Evolutionary conservation across 2,113 vertebrate genomes (phyloP).

Genomic region (Lutjanus erythropterus): DNA sequence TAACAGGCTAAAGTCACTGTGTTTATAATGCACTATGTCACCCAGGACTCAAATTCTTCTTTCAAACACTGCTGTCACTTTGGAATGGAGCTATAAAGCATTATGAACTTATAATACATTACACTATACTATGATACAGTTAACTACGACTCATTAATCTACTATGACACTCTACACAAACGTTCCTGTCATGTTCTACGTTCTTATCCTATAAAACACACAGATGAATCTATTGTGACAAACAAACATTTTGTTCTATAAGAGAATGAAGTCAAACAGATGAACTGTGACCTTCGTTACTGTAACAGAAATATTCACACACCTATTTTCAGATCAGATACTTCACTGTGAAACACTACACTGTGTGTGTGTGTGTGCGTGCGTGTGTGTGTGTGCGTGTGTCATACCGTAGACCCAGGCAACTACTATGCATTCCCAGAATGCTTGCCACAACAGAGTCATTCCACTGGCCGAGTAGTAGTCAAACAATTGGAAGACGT

Average conservation of each 20-base stretch:
- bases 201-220: too few species aligned
- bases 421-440: slow-evolving; percentile 89
- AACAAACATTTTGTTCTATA: too few species aligned
- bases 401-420: slow-evolving; percentile 88
- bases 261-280: background rate
- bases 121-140: too few species aligned
- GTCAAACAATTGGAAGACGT: slow-evolving; percentile 89
- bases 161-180: too few species aligned
- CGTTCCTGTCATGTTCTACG: too few species aligned
- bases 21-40: too few species aligned
- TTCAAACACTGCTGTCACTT: too few species aligned
- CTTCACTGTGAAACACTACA: background rate
- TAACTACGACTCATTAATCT: too few species aligned
- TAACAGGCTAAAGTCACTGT: too few species aligned
- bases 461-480: slow-evolving; percentile 90
- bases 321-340: background rate
- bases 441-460: slow-evolving; percentile 89
- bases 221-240: background rate
- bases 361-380: slow-evolving; percentile 23
- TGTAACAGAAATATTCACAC: slow-evolving; percentile 3
- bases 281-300: slow-evolving; percentile 32
- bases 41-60: too few species aligned
- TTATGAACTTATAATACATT: too few species aligned
- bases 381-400: slow-evolving; percentile 27
- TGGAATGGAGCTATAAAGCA: too few species aligned